Evolutionary conservation across 2,113 vertebrate species (phyloP).

Genomic region (Bambusicola thoracicus): DNA sequence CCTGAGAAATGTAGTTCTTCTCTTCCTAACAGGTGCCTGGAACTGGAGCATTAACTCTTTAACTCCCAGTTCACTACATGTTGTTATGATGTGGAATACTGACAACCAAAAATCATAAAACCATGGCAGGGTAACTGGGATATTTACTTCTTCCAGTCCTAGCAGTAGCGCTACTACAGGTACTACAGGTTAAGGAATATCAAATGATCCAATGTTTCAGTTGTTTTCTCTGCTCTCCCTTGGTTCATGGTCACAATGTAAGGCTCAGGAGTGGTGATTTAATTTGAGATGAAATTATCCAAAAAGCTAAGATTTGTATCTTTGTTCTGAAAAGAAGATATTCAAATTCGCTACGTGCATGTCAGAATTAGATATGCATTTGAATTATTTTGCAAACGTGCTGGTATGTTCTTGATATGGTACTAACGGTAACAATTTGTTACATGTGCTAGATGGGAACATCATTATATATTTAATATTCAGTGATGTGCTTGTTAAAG

Average conservation of each 20-base stretch:
- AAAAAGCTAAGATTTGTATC: neutral
- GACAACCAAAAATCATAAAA: too few relatives aligned
- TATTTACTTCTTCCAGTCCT: neutral
- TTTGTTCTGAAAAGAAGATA: neutral
- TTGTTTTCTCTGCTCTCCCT: neutral
- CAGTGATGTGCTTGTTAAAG: neutral
- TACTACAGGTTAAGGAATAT: neutral
- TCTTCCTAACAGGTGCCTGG: too few relatives aligned
- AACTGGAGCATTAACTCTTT: too few relatives aligned
- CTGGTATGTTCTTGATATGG: neutral
- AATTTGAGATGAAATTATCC: neutral
- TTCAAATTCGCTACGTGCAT: neutral
- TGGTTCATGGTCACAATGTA: neutral
- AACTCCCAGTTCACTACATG: too few relatives aligned
- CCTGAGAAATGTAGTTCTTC: too few relatives aligned
- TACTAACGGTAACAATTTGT: neutral
- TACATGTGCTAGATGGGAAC: neutral
- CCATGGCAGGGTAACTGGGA: fast-evolving
- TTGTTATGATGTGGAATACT: too few relatives aligned
- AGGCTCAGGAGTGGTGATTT: neutral
- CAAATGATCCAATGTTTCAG: neutral
- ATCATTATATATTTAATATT: neutral
- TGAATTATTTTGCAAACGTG: neutral
- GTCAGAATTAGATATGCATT: fast-evolving
- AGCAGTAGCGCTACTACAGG: neutral